Evolutionary conservation across 2,113 vertebrate species (phyloP), one percentile per base, ranked within the genome.

Genomic region (Salvelinus namaycush): DNA sequence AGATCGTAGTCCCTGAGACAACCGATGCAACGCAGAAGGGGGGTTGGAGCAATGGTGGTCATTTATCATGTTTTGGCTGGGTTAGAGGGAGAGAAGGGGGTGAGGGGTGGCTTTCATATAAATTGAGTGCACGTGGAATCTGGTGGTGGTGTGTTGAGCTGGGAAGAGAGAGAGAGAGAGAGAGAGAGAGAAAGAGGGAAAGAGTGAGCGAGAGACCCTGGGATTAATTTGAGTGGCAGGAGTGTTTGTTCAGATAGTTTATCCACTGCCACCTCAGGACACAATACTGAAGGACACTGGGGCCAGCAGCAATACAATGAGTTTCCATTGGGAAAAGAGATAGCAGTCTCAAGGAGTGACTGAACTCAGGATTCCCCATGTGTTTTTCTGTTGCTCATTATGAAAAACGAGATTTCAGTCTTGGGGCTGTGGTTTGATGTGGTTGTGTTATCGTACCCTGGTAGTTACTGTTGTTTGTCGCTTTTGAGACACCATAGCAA

Each of bases 31-130:
- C 70, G 85, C 82, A 83, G 84, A 84, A 69, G 82, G 82, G 84
- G 87, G n/a, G 76, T 84, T 71, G 44, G 82, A 70, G 81, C 76
- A 79, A 75, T 77, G 81, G 79, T 66, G 73, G 82, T 86, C 89
- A 90, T 91, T 91, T 84, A 91, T 93, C 91, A 92, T 90, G 70
- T 85, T 89, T 87, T 92, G 90, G 86, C 89, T 91, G 90, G 31
- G 16, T 68, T 68, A 14, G 26, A 26, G 66, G 66, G 83, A 78
- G n/a, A 62, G 74, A 81, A 81, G 76, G 16, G 79, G 69, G 3
- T 81, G 72, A 14, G 73, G 3, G 13, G 26, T 34, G 64, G 76
- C 81, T 87, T 91, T 91, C 85, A 88, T 91, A 91, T 90, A 90
- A 90, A 91, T 89, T 88, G 82, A 87, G 89, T 87, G 89, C 89